Evolutionary conservation across 2,797 vertebrate genomes (phyloP).

Genomic region (Thalassophryne amazonica): DNA sequence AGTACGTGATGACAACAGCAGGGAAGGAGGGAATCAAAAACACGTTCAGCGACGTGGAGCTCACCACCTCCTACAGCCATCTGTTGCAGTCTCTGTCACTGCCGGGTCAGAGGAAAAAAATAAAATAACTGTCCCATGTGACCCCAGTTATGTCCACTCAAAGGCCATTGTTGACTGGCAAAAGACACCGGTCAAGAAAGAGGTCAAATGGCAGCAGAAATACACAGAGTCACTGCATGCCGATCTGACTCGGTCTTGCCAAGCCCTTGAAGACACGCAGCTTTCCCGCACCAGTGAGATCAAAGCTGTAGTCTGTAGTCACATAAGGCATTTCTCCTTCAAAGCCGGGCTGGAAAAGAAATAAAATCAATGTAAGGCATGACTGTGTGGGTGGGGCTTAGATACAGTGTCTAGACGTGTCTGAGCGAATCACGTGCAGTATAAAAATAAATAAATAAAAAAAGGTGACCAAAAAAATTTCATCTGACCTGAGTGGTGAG

Average conservation of each 20-base stretch:
- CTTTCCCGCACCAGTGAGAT: constrained; percentile 85
- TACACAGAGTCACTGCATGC: constrained; percentile 28
- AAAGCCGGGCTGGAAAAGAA: constrained; percentile 74
- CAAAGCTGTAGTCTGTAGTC: constrained; percentile 89
- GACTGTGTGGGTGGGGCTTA: too few species aligned
- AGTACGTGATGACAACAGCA: too few species aligned
- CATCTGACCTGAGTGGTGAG: constrained; percentile 85
- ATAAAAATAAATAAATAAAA: too few species aligned
- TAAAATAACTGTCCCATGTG: neutral
- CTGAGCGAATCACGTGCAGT: too few species aligned
- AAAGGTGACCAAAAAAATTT: too few species aligned
- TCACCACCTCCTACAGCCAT: constrained; percentile 5
- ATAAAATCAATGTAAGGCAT: neutral
- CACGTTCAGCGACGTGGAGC: too few species aligned
- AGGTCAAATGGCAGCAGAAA: constrained; percentile 15
- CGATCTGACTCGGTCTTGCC: constrained; percentile 59
- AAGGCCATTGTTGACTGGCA: constrained; percentile 13
- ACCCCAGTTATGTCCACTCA: constrained; percentile 54
- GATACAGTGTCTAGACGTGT: too few species aligned
- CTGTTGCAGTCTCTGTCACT: constrained; percentile 14
- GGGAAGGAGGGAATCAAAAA: too few species aligned
- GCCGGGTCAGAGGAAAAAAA: neutral
- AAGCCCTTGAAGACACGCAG: constrained; percentile 79
- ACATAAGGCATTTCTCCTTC: constrained; percentile 86
- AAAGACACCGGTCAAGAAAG: constrained; percentile 6